Evolutionary conservation across 2,113 vertebrate genomes (phyloP).

Genomic region (Eidolon helvum): DNA sequence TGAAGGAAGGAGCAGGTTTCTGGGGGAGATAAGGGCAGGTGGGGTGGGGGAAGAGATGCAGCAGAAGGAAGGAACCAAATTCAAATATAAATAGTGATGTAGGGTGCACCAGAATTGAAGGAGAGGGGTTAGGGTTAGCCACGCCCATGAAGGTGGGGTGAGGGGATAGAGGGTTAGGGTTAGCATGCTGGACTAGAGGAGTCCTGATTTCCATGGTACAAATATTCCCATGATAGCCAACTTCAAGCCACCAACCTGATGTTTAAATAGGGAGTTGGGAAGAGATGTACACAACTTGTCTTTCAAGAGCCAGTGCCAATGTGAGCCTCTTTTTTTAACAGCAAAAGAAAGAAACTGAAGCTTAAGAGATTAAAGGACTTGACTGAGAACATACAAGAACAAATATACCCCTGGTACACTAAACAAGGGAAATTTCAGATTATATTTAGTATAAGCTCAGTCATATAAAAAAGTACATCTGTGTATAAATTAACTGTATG

Average conservation of each 20-base stretch:
- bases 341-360: not conserved
- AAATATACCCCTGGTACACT: not conserved
- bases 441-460: constrained; percentile 16
- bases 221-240: not conserved
- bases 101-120: not conserved
- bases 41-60: not conserved
- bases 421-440: constrained; percentile 13
- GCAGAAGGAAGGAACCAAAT: not conserved
- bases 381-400: not conserved
- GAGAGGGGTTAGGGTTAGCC: not conserved
- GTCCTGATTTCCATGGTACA: not conserved
- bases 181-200: not conserved
- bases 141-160: fast-evolving
- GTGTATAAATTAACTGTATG: not conserved
- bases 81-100: not conserved
- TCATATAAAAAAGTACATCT: not conserved
- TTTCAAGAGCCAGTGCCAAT: not conserved
- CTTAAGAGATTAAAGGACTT: not conserved
- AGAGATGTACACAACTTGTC: not conserved
- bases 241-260: not conserved
- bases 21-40: not conserved
- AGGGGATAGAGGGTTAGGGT: not conserved
- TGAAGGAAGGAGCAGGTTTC: not conserved
- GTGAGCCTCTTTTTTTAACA: not conserved
- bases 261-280: not conserved